A percentile compares a stretch with the other conserved stretches of the same genome.
Evolutionary conservation across 2,113 vertebrate species (phyloP).

Genomic region (Recurvirostra avosetta): DNA sequence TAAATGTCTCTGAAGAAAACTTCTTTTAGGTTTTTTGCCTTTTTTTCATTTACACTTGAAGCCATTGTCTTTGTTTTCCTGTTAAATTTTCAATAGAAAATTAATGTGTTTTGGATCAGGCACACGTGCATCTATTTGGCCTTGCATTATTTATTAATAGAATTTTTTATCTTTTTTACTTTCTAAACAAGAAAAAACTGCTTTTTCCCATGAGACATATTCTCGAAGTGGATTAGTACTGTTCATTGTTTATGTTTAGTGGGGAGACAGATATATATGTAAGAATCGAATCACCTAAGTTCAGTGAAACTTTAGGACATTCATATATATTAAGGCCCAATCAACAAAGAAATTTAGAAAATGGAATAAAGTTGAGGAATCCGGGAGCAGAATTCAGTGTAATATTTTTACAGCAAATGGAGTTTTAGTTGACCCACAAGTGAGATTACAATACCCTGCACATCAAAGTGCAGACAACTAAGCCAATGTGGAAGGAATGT

Average conservation of each 20-base stretch:
- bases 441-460: not conserved
- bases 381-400: not conserved
- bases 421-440: not conserved
- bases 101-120: not conserved
- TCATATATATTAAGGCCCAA: not conserved
- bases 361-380: not conserved
- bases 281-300: not conserved
- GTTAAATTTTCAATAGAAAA: not conserved
- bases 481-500: not conserved
- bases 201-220: not conserved
- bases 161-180: not conserved
- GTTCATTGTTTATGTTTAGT: not conserved
- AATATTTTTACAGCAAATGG: not conserved
- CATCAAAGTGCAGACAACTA: not conserved
- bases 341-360: not conserved
- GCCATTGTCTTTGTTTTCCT: constrained; percentile 9
- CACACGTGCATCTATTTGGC: not conserved
- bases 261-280: not conserved
- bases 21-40: not conserved
- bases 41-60: constrained; percentile 32
- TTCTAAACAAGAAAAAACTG: not conserved
- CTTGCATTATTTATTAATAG: constrained; percentile 1
- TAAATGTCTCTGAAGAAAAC: constrained; percentile 52
- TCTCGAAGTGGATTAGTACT: not conserved
- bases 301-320: not conserved